A percentile compares a stretch with the other conserved stretches of the same genome.
Evolutionary conservation across 2,113 vertebrate genomes (phyloP).

Genomic region (Coptodon bakossiorum): DNA sequence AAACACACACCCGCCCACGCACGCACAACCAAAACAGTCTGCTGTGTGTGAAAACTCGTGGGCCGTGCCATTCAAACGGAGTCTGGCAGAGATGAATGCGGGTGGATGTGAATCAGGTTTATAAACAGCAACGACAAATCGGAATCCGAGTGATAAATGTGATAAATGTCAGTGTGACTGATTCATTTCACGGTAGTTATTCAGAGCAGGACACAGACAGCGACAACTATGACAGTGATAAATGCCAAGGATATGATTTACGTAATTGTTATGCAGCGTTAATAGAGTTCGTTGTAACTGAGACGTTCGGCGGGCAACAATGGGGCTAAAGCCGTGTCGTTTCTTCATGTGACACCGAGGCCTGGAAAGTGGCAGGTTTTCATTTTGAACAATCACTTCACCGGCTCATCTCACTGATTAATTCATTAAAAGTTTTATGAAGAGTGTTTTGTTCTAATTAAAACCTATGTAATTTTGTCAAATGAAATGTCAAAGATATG

Average conservation of each 20-base stretch:
- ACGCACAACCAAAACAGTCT: background rate
- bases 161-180: slow-evolving; percentile 36
- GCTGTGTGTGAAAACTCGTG: background rate
- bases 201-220: background rate
- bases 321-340: background rate
- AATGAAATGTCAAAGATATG: background rate
- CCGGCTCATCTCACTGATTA: background rate
- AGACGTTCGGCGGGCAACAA: background rate
- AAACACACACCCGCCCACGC: background rate
- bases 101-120: slow-evolving; percentile 29
- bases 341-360: background rate
- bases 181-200: slow-evolving; percentile 21
- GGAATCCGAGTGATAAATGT: slow-evolving; percentile 1
- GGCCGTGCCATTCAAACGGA: background rate
- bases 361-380: background rate
- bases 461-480: background rate
- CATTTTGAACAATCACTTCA: background rate
- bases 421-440: background rate
- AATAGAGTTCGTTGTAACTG: background rate
- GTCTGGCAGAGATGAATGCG: background rate
- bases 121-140: slow-evolving; percentile 11
- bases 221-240: slow-evolving; percentile 25
- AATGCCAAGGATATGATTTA: slow-evolving; percentile 25
- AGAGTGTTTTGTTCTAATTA: background rate
- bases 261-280: slow-evolving; percentile 19